A percentile compares a stretch with the other conserved stretches of the same genome.
phyloP scores from a whole-genome alignment of 2,888 invertebrate species.

The Pasiphila rectangulata region DNA sequence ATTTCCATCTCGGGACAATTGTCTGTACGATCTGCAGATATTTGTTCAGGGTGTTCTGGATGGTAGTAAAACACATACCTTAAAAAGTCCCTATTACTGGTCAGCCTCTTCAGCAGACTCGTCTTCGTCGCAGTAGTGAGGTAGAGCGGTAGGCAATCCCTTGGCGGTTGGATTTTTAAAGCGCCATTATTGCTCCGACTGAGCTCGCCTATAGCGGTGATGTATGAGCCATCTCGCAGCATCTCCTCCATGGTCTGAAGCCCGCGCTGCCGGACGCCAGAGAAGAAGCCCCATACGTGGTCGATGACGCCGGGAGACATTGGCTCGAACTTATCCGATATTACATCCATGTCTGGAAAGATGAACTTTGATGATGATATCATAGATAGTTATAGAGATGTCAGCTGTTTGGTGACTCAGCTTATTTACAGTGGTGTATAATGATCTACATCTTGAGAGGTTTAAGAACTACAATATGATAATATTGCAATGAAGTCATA shows the following conservation, averaged over 20 bases:
- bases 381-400: too few relatives aligned
- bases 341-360: slow-evolving; percentile 86
- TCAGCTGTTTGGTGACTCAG: too few relatives aligned
- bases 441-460: too few relatives aligned
- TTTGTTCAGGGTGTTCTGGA: too few relatives aligned
- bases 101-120: slow-evolving; percentile 86
- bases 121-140: slow-evolving; percentile 89
- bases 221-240: slow-evolving; percentile 88
- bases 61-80: slow-evolving; percentile 68
- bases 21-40: too few relatives aligned
- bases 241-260: slow-evolving; percentile 93
- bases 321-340: slow-evolving; percentile 91
- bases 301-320: slow-evolving; percentile 87
- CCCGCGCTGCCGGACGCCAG: slow-evolving; percentile 90
- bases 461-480: too few relatives aligned
- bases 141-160: slow-evolving; percentile 86
- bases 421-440: too few relatives aligned
- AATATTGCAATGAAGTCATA: too few relatives aligned
- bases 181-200: slow-evolving; percentile 82
- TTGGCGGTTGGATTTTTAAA: slow-evolving; percentile 87
- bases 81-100: slow-evolving; percentile 85
- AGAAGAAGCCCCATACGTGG: slow-evolving; percentile 91
- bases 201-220: slow-evolving; percentile 90
- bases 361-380: slow-evolving; percentile 17
- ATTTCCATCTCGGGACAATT: too few relatives aligned